Base-by-base conservation (phyloP, 2,113 vertebrate genomes). In the Nothocercus nigrocapillus region DNA sequence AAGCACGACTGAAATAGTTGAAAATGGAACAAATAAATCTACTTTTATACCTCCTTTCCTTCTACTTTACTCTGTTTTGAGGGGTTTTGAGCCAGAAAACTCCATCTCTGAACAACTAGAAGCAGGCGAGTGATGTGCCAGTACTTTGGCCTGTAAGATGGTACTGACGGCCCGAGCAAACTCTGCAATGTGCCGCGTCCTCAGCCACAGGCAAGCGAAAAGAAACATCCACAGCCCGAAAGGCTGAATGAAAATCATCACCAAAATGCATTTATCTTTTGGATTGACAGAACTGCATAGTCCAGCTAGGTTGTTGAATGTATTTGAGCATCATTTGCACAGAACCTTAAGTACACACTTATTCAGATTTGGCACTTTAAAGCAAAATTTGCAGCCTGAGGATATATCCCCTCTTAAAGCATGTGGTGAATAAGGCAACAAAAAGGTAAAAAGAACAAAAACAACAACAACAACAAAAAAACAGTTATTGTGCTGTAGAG, bases 81-180 rank as follows among this genome's bases (percentile, higher is more conserved):
- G 15, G 6, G 17, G 70, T 76, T 76, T 61, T 81, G 64, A 77
- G 36, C 5, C 69, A 56, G 45, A 74, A 45, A 81, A 83, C 17
- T 22, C 5, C 2, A 4, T 19, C 6, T 17, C 15, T 44, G 22
- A 81, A 36, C 38, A 89, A 72, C 27, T 38, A 61, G n/a, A 79
- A 3, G 4, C 17, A 12, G 90, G 14, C 53, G 92, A 89, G 30
- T 36, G 34, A 69, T 5, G 9, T 61, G 30, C 56, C 58, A 79
- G 40, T 1, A 0, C 30, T 47, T 75, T 0, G 0, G 27, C 7
- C 28, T 1, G 0, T 32, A 58, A 62, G 13, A 19, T 11, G 1
- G 42, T 44, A 67, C 68, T 4, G 5, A 34, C 75, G 70, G 66
- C 13, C 76, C 38, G 12, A 62, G 64, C 30, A 90, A 86, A 81